A percentile compares a stretch with the other conserved stretches of the same genome.
Conservation (phyloP, 2,113 vertebrate genomes). For the Craseonycteris thonglongyai region DNA sequence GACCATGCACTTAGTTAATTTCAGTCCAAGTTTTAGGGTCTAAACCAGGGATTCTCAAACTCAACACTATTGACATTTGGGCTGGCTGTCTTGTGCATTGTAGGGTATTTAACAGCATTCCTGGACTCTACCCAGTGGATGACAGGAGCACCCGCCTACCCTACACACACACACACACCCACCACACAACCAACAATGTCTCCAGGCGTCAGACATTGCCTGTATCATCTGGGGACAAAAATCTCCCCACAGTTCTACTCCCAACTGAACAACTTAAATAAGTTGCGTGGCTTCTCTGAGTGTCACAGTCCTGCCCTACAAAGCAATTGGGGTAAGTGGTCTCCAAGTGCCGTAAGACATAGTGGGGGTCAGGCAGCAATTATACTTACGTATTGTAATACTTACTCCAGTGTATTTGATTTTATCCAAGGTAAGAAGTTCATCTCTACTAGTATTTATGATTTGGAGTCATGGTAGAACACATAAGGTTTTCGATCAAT, state of each 20-base stretch:
- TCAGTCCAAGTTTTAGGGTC: neutral
- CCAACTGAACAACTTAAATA: neutral
- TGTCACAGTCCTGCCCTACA: neutral
- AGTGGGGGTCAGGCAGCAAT: neutral
- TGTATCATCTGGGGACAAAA: neutral
- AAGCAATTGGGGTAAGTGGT: neutral
- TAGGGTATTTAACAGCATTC: neutral
- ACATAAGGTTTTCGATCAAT: neutral
- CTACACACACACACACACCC: neutral
- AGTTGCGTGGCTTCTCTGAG: neutral
- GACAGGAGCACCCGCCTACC: neutral
- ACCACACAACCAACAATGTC: neutral
- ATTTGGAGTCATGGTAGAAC: neutral
- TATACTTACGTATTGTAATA: neutral
- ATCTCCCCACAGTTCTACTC: neutral
- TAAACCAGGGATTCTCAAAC: neutral
- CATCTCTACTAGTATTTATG: neutral
- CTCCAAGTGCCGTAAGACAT: neutral
- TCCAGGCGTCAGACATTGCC: neutral
- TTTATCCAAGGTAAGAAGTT: neutral
- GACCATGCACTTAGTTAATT: neutral
- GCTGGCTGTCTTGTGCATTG: neutral
- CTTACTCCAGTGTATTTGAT: neutral
- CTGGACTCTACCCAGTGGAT: neutral
- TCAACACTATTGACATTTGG: neutral